A percentile compares a stretch with the other conserved stretches of the same genome.
Evolutionary conservation across 1,140 invertebrate species (phyloP).

Genomic region (Pseudoatta argentina): DNA sequence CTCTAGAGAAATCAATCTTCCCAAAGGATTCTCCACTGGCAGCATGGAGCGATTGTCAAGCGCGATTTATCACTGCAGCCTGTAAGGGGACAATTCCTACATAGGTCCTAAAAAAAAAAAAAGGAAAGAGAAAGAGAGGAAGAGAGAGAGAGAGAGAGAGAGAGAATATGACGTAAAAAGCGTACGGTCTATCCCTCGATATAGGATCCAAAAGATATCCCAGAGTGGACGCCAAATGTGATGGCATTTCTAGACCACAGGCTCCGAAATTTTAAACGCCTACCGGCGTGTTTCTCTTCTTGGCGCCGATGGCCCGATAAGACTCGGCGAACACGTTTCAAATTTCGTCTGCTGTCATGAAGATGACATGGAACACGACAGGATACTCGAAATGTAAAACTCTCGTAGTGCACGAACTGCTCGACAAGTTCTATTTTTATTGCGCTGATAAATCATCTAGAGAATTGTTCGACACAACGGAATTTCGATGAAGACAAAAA

Average conservation of each 20-base stretch:
- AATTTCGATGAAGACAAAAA: not conserved
- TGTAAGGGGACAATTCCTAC: conserved; percentile 59
- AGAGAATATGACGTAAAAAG: conserved; percentile 56
- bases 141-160: not conserved
- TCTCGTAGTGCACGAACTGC: conserved; percentile 2
- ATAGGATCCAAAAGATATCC: conserved; percentile 7
- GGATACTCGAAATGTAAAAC: conserved; percentile 52
- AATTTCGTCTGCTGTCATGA: conserved; percentile 67
- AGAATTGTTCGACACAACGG: not conserved
- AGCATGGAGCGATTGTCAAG: conserved; percentile 71
- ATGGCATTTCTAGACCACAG: conserved; percentile 60
- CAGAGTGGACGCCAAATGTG: conserved; percentile 44
- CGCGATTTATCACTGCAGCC: conserved; percentile 76
- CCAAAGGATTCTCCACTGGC: conserved; percentile 46
- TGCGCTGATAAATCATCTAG: conserved; percentile 31
- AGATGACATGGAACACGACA: conserved; percentile 61
- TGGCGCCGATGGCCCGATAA: conserved; percentile 71
- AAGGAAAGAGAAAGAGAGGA: not conserved
- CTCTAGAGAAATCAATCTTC: conserved; percentile 67
- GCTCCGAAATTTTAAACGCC: conserved; percentile 67
- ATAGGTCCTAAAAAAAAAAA: conserved; percentile 13
- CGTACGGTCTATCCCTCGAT: conserved; percentile 56
- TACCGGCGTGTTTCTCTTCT: conserved; percentile 48
- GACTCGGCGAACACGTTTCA: conserved; percentile 44
- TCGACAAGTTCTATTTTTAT: conserved; percentile 41